Percentiles rank a stretch among this genome's conserved stretches.
These are phyloP conservation scores for Balearica regulorum DNA, from an alignment of 2,797 vertebrate species.

Conservation along the genomic window DNA sequence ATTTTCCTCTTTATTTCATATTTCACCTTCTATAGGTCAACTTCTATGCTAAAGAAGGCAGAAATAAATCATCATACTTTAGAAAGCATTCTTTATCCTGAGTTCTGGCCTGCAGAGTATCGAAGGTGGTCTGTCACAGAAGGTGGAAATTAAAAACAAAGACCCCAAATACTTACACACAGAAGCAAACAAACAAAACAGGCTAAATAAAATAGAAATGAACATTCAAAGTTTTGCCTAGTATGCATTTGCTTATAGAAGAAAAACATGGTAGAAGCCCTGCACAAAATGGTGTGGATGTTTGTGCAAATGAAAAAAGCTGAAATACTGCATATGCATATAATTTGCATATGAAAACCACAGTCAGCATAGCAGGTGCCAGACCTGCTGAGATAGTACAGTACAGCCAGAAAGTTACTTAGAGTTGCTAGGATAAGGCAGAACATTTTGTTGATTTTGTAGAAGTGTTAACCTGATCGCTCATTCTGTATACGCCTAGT, in stretches of 20 bases:
- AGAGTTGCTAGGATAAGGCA: not conserved
- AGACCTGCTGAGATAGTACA: not conserved
- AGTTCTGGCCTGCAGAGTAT: not conserved
- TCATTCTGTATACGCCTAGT: not conserved
- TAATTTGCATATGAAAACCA: not conserved
- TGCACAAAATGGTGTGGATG: not conserved
- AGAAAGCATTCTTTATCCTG: not conserved
- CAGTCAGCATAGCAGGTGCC: not conserved
- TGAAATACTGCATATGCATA: not conserved
- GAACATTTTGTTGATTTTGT: not conserved
- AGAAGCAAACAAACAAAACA: not conserved
- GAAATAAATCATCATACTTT: not conserved
- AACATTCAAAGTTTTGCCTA: not conserved
- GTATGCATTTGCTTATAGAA: not conserved
- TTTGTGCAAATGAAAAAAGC: not conserved
- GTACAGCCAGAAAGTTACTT: not conserved
- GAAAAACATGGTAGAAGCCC: not conserved
- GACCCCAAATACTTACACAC: not conserved
- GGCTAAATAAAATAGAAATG: not conserved
- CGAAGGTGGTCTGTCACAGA: not conserved
- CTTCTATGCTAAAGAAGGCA: not conserved
- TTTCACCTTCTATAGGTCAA: not conserved
- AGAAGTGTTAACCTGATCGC: not conserved
- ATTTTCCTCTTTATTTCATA: not conserved
- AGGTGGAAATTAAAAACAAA: not conserved